Conservation (phyloP, 2,797 vertebrate species). For the Lindbergichthys nudifrons region DNA sequence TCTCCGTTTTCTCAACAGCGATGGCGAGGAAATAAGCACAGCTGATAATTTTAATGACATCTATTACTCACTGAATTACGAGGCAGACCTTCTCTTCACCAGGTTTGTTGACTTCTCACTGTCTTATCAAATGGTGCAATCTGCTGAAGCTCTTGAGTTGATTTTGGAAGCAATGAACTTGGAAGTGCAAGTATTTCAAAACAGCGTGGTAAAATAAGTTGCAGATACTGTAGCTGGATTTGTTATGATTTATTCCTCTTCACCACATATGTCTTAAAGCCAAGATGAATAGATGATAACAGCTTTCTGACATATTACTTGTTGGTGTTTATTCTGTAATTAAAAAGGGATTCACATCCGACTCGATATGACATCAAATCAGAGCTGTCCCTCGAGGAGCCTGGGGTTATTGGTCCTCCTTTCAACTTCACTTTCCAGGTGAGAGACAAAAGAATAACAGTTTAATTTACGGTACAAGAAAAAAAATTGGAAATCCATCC, state of each 20-base stretch:
- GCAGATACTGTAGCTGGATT: slow-evolving; percentile 2
- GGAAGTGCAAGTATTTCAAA: not conserved
- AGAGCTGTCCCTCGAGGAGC: slow-evolving; percentile 88
- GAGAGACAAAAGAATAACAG: slow-evolving; percentile 27
- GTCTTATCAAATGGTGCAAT: not conserved
- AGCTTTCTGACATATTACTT: not conserved
- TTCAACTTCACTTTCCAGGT: slow-evolving; percentile 94
- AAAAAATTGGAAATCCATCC: not conserved
- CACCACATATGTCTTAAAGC: not conserved
- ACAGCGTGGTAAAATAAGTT: slow-evolving; percentile 8
- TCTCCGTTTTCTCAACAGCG: slow-evolving; percentile 80
- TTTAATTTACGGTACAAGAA: not conserved
- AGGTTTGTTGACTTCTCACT: slow-evolving; percentile 82
- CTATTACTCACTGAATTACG: slow-evolving; percentile 90
- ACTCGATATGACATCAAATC: slow-evolving; percentile 86
- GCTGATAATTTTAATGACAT: slow-evolving; percentile 90
- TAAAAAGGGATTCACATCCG: slow-evolving; percentile 85
- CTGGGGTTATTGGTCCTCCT: slow-evolving; percentile 85
- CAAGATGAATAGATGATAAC: not conserved
- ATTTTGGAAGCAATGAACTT: not conserved
- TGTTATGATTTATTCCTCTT: not conserved
- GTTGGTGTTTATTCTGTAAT: slow-evolving; percentile 17
- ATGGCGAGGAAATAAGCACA: slow-evolving; percentile 91
- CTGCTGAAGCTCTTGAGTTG: not conserved
- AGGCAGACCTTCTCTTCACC: slow-evolving; percentile 95